Percentiles rank a stretch among this genome's conserved stretches.
Evolutionary conservation across 35 echinoderm and acorn worm genomes (phyloP).

Genomic region (Strongylocentrotus purpuratus): DNA sequence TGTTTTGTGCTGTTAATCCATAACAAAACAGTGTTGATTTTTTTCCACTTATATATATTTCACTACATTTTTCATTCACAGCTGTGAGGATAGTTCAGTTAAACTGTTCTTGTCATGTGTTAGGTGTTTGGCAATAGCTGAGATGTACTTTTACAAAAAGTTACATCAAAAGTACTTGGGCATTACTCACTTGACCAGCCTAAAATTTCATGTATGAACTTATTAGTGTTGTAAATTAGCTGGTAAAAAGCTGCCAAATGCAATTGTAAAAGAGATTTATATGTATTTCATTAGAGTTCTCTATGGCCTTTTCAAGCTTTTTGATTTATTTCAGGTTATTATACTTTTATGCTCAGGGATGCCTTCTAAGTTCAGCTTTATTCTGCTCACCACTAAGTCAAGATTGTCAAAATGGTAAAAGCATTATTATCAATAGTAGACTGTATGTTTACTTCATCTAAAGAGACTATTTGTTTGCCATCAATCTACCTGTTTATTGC

Average conservation of each 20-base stretch:
- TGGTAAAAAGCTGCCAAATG: conserved; percentile 12
- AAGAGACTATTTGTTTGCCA: too few species aligned
- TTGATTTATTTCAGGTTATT: not conserved
- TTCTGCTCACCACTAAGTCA: too few species aligned
- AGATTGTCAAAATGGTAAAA: too few species aligned
- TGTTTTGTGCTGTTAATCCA: not conserved
- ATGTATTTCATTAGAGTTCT: not conserved
- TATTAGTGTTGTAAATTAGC: not conserved
- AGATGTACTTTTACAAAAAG: not conserved
- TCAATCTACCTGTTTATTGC: too few species aligned
- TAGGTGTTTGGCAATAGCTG: not conserved
- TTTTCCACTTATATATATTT: not conserved
- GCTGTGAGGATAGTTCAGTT: not conserved
- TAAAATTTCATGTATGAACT: not conserved
- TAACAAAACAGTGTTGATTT: not conserved
- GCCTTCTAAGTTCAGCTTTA: not conserved
- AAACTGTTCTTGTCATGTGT: not conserved
- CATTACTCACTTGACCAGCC: not conserved
- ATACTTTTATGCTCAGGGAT: conserved; percentile 28
- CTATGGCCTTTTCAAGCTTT: not conserved
- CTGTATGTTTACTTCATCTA: too few species aligned
- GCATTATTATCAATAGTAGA: too few species aligned
- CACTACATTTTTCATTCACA: not conserved
- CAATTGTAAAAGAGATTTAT: not conserved
- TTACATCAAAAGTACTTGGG: not conserved